phyloP scores from a whole-genome alignment of 2,797 vertebrate species.

The Dicrostonyx torquatus region DNA sequence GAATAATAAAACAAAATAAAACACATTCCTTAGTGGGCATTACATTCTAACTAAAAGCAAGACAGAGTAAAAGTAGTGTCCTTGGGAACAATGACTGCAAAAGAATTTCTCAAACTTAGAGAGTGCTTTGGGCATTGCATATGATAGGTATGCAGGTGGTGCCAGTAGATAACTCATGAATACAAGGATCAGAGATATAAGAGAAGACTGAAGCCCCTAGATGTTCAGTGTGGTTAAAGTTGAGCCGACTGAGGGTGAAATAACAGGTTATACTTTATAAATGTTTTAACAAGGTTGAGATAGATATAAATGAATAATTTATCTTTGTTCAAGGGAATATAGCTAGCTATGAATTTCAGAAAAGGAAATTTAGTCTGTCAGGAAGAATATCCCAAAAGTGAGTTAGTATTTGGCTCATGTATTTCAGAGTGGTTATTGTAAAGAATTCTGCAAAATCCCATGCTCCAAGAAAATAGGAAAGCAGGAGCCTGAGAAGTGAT shows the following conservation, averaged over 20 bases:
- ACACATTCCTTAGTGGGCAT: slow-evolving; percentile 8
- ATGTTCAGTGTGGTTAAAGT: neutral
- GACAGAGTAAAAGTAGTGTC: slow-evolving; percentile 65
- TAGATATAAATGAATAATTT: slow-evolving; percentile 65
- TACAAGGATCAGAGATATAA: slow-evolving; percentile 10
- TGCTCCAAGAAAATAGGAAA: neutral
- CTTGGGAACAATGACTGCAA: slow-evolving; percentile 64
- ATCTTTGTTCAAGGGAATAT: slow-evolving; percentile 46
- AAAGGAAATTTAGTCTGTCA: slow-evolving; percentile 64
- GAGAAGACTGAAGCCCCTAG: neutral
- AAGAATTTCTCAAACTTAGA: slow-evolving; percentile 66
- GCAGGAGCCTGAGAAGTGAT: neutral
- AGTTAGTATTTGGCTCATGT: slow-evolving; percentile 10
- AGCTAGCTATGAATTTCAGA: slow-evolving; percentile 62
- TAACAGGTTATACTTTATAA: slow-evolving; percentile 40
- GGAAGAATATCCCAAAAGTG: slow-evolving; percentile 55
- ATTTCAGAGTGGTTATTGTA: slow-evolving; percentile 1
- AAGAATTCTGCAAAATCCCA: neutral
- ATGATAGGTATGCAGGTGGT: neutral
- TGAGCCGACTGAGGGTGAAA: neutral
- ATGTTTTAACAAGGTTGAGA: slow-evolving; percentile 37
- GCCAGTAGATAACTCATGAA: slow-evolving; percentile 31
- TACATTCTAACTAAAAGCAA: slow-evolving; percentile 54
- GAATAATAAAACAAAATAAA: neutral
- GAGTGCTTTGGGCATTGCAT: slow-evolving; percentile 38